Evolutionary conservation across 2,797 vertebrate species (phyloP), one percentile per base, ranked within the genome.

Genomic region (Clarias laeviceps): DNA sequence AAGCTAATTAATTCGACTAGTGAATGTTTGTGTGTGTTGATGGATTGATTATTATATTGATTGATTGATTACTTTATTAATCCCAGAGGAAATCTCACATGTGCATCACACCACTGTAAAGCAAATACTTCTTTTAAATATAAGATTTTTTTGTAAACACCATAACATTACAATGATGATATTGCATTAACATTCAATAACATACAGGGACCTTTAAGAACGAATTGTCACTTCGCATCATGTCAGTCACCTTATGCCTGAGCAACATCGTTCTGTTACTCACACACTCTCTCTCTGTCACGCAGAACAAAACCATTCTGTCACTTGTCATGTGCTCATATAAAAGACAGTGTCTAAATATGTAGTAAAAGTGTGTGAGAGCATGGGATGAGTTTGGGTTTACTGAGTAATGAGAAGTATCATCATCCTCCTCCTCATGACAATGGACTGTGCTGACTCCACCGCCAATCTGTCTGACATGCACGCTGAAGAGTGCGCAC

Each of bases 401-500:
- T 77, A 17, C 29, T 57, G 17, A 14, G 29, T 59, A 57, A 74
- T 34, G 27, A 1, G 2, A 5, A 5, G 29, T 0, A 37, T 37
- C 40, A 59, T 77, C 74, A 57, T 32, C 73, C 18, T 57, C 45
- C 29, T 56, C 15, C 56, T 32, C 17, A 14, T 59, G 74, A 77
- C 56, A 77, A 59, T 59, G 9, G 74, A 14, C 27, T 59, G 74
- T 37, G 56, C 56, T 77, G 74, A 59, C 56, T 77, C 29, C 2
- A 5, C 54, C 59, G 74, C 74, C 74, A 77, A 34, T 76, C 72
- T 76, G n/a, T 56, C 18, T 76, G n/a, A 29, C 70, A 50, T 50
- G 24, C 24, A 50, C 40, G 2, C 34, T 22, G 18, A 12, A 12
- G 45, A 4, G 4, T 17, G 0, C 56, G 0, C 50, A 56, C 73